Base-by-base conservation (phyloP, 1,140 invertebrate species). In the Tigriopus japonicus region DNA sequence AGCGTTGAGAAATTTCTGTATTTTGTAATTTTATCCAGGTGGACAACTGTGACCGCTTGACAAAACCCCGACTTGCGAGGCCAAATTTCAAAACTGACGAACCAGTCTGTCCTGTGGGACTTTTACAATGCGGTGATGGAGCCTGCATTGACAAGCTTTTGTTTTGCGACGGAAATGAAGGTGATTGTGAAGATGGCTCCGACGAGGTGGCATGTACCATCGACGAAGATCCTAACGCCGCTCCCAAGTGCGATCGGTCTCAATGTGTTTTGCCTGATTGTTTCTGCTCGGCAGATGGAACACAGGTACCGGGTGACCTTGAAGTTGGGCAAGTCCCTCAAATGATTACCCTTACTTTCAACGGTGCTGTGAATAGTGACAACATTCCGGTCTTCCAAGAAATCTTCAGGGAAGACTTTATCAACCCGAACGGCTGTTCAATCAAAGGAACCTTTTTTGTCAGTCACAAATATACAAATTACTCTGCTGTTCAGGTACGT, bases 391-490 rank as follows among this genome's bases (percentile, higher is more conserved):
- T 89, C 52, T 92, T 92, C 72, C 84, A 89, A 49, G 85, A 88
- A 65, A 78, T 90, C 63, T 90, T 90, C 76, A 87, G 85, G 68
- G 85, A 85, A 5, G 59, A 52, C 21, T 42, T 60, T 9, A 51
- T 60, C 42, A 92, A 92, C 69, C 87, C 88, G n/a, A 94, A 95
- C 70, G 86, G 90, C 21, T 96, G 92, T 69, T 84, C 89, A 67
- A 19, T 40, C n/a, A 61, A 53, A 42, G 86, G 87, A 64, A 95
- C 90, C 9, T 93, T 93, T 78, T 97, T 96, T 71, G 84, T 92
- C 0, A 89, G 86, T 0, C 89, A 95, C 76, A 91, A 93, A 69
- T 94, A 90, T 71, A 88, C 86, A 53, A 93, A 95, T 71, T 95
- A 95, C 68, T 89, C 87, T 14, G 85, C 86, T 6, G 81, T 93